A percentile compares a stretch with the other conserved stretches of the same genome.
These are phyloP conservation scores for Neoseiulus cucumeris DNA, from an alignment of 1,140 invertebrate genomes.

Conservation along the genomic window DNA sequence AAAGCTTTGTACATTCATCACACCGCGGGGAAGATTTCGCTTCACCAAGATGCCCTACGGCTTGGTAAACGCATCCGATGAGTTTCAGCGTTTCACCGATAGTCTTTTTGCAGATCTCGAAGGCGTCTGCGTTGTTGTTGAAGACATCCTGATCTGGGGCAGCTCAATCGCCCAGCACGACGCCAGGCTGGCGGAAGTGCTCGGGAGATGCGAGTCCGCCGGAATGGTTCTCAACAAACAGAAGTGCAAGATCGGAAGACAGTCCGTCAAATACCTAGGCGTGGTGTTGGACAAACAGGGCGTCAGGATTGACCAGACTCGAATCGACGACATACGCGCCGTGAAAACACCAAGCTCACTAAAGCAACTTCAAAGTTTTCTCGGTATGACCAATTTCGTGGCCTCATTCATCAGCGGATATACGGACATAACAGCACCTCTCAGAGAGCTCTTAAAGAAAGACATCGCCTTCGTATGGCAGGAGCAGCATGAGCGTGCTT, in stretches of 20 bases:
- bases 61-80: background rate
- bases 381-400: slow-evolving; percentile 27
- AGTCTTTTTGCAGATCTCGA: background rate
- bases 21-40: background rate
- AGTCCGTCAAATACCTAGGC: background rate
- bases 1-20: background rate
- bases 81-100: background rate
- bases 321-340: too few species aligned
- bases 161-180: background rate
- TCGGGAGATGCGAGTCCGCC: background rate
- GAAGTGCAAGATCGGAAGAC: background rate
- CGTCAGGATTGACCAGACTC: slow-evolving; percentile 14
- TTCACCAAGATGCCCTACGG: background rate
- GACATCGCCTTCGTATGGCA: slow-evolving; percentile 16
- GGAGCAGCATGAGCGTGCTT: too few species aligned
- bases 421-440: slow-evolving; percentile 21
- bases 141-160: too few species aligned
- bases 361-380: slow-evolving; percentile 22
- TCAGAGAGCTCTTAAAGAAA: slow-evolving; percentile 19
- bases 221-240: background rate
- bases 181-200: background rate
- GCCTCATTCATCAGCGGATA: slow-evolving; percentile 24
- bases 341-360: too few species aligned
- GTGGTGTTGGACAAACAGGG: slow-evolving; percentile 22
- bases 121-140: too few species aligned